phyloP scores from a whole-genome alignment of 2,888 invertebrate species.

The Trypoxylon attenuatum region DNA sequence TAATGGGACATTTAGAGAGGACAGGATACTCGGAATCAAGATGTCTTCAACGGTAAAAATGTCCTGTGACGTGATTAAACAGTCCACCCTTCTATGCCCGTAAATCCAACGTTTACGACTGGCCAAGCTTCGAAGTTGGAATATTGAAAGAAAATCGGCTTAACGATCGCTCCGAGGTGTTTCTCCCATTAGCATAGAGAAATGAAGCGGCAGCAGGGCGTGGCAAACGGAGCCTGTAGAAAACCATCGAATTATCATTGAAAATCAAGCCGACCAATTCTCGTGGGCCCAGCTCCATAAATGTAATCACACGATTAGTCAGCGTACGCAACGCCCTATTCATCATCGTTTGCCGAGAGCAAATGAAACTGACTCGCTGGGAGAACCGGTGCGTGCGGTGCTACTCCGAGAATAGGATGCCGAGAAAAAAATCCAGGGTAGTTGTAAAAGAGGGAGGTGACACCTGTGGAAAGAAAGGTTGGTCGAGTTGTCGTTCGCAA shows the following conservation, averaged over 20 bases:
- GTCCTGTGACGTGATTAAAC: not conserved
- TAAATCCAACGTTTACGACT: no score
- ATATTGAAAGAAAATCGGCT: no score
- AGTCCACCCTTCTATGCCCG: no score
- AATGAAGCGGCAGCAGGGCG: no score
- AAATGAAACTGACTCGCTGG: no score
- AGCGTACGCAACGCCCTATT: not conserved
- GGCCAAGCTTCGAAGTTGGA: no score
- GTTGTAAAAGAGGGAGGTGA: not conserved
- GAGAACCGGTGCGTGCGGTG: no score
- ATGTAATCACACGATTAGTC: not conserved
- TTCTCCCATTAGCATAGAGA: constrained; percentile 28
- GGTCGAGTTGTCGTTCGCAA: constrained; percentile 1
- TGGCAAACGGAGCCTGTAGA: no score
- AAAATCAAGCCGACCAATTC: no score
- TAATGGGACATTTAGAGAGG: not conserved
- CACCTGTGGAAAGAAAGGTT: not conserved
- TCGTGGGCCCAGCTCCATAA: not conserved
- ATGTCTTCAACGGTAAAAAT: not conserved
- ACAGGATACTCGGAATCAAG: not conserved
- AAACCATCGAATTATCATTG: no score
- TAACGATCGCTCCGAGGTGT: no score
- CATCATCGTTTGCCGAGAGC: not conserved
- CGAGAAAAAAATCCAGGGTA: not conserved
- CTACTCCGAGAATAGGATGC: not conserved